Evolutionary conservation across 2,113 vertebrate species (phyloP).

Genomic region (Chunga burmeisteri): DNA sequence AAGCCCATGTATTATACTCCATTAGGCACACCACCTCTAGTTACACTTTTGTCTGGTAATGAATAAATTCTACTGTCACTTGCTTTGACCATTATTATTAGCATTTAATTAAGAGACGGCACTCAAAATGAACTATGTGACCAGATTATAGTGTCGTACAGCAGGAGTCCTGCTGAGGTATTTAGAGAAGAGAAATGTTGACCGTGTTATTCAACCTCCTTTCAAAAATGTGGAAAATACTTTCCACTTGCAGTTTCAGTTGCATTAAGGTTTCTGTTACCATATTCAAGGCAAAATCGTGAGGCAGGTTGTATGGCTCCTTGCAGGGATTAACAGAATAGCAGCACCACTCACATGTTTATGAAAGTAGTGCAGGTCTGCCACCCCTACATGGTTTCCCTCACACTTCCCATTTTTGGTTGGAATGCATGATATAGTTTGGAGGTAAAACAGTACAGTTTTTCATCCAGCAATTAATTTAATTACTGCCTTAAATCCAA

Average conservation of each 20-base stretch:
- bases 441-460: background rate
- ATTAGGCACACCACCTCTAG: background rate
- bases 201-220: background rate
- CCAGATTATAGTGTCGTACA: background rate
- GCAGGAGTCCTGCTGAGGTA: background rate
- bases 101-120: constrained; percentile 2
- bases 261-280: background rate
- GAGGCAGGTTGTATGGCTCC: background rate
- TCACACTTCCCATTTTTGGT: background rate
- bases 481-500: background rate
- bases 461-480: background rate
- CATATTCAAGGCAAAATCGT: background rate
- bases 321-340: background rate
- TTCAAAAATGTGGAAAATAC: background rate
- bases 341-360: background rate
- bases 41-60: background rate
- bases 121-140: background rate
- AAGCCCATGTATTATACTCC: background rate
- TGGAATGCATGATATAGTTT: background rate
- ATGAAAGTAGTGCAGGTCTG: background rate
- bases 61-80: background rate
- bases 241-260: background rate
- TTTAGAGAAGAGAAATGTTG: background rate
- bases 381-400: background rate
- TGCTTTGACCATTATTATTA: background rate